Evolutionary conservation across 2,888 invertebrate genomes (phyloP).

Genomic region (Eurytoma adleriae): DNA sequence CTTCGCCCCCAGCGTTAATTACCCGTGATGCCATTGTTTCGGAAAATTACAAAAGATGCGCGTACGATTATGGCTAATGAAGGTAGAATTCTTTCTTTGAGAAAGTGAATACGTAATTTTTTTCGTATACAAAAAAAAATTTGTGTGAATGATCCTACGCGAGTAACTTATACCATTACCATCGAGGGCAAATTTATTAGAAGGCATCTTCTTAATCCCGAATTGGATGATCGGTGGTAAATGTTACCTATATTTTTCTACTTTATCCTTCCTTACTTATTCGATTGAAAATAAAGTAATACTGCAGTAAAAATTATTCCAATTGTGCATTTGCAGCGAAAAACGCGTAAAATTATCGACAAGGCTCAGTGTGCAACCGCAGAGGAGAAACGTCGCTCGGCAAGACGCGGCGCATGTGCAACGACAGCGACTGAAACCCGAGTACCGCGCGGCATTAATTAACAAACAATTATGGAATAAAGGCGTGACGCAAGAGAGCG

Average conservation of each 20-base stretch:
- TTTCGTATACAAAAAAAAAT: not conserved
- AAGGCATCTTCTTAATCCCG: too few relatives aligned
- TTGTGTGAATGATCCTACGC: too few relatives aligned
- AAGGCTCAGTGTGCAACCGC: too few relatives aligned
- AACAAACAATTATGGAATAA: conserved; percentile 38
- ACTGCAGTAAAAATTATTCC: too few relatives aligned
- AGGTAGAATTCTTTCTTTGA: conserved; percentile 10
- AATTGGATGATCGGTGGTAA: too few relatives aligned
- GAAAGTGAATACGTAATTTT: conserved; percentile 29
- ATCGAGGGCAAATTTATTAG: too few relatives aligned
- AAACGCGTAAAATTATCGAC: too few relatives aligned
- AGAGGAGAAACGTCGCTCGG: not conserved
- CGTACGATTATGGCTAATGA: conserved; percentile 17
- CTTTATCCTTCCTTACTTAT: too few relatives aligned
- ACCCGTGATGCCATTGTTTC: conserved; percentile 23
- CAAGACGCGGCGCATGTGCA: conserved; percentile 12
- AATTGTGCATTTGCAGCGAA: too few relatives aligned
- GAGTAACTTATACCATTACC: too few relatives aligned
- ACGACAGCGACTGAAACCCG: not conserved
- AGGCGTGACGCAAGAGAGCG: conserved; percentile 38
- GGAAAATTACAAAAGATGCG: conserved; percentile 11
- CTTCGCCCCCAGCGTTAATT: conserved; percentile 24
- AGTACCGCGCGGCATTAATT: conserved; percentile 28
- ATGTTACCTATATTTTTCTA: too few relatives aligned
- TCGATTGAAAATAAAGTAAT: too few relatives aligned